These are phyloP conservation scores for honey bee (Apis mellifera) DNA, from an alignment of 1,140 invertebrate genomes.

Conservation along the genomic window DNA sequence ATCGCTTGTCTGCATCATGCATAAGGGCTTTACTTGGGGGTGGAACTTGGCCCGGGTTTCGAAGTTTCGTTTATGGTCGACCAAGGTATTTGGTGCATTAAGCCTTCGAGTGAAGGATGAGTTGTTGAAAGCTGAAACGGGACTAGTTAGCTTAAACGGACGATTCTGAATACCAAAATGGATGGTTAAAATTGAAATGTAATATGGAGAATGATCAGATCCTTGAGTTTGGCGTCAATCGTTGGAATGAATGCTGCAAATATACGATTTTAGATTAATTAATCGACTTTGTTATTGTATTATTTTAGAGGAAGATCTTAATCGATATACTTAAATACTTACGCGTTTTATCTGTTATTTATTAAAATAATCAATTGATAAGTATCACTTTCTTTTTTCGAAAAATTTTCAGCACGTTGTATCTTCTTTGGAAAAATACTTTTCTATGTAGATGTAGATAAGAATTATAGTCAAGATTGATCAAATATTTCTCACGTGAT, in stretches of 20 bases:
- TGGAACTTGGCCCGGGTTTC: neutral
- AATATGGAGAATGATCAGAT: neutral
- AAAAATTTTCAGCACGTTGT: no score
- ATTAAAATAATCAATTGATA: no score
- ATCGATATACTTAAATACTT: no score
- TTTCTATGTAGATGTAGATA: no score
- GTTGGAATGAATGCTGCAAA: neutral
- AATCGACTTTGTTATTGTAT: neutral
- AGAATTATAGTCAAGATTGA: no score
- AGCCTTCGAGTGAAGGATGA: neutral
- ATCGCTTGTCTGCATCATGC: neutral
- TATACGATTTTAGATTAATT: neutral
- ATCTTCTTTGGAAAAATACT: no score
- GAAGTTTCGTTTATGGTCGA: neutral
- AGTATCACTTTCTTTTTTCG: no score
- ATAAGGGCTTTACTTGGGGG: neutral
- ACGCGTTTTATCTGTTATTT: no score
- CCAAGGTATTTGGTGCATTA: neutral
- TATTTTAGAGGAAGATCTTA: neutral
- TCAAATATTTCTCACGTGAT: no score
- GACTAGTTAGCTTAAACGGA: neutral
- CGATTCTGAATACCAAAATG: neutral
- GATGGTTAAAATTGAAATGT: neutral
- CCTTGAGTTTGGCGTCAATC: neutral
- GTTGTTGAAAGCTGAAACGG: neutral